Conservation (phyloP, 2,888 invertebrate genomes). For the Machimus rusticus region DNA sequence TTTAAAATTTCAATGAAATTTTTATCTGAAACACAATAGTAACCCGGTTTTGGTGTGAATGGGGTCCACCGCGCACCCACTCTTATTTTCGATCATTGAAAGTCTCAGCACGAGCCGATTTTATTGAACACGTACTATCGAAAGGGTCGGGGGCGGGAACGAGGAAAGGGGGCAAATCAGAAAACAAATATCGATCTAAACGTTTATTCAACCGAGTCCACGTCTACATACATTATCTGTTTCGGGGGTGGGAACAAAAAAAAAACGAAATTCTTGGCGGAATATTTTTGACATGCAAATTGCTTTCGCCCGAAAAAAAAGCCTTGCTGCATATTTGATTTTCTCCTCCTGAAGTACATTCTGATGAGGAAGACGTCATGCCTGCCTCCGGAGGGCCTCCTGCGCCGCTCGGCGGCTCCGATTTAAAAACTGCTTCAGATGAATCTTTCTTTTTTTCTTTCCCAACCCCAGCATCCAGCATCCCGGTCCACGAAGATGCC, state of each 20-base stretch:
- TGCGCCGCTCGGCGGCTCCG: not conserved
- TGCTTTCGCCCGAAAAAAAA: slow-evolving; percentile 33
- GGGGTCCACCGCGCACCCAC: not conserved
- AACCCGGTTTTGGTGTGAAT: not conserved
- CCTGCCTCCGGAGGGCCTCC: not conserved
- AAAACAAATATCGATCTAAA: slow-evolving; percentile 40
- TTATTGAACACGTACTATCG: slow-evolving; percentile 35
- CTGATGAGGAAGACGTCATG: slow-evolving; percentile 29
- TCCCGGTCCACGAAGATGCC: not conserved
- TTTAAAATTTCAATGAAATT: slow-evolving; percentile 17
- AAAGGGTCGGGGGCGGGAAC: not conserved
- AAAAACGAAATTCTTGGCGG: slow-evolving; percentile 18
- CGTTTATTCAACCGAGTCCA: slow-evolving; percentile 36
- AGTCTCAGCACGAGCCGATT: slow-evolving; percentile 29
- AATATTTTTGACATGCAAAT: slow-evolving; percentile 41
- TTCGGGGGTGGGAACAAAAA: not conserved
- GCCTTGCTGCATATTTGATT: slow-evolving; percentile 31
- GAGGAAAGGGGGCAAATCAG: slow-evolving; percentile 19
- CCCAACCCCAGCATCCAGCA: not conserved
- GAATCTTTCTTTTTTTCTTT: slow-evolving; percentile 5
- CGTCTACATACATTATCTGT: slow-evolving; percentile 36
- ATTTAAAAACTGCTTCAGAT: slow-evolving; percentile 32
- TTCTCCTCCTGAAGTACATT: slow-evolving; percentile 26
- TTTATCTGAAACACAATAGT: slow-evolving; percentile 12
- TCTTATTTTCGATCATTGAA: not conserved